Base-by-base conservation (phyloP, 2,888 invertebrate genomes). In the Eristalinus aeneus region DNA sequence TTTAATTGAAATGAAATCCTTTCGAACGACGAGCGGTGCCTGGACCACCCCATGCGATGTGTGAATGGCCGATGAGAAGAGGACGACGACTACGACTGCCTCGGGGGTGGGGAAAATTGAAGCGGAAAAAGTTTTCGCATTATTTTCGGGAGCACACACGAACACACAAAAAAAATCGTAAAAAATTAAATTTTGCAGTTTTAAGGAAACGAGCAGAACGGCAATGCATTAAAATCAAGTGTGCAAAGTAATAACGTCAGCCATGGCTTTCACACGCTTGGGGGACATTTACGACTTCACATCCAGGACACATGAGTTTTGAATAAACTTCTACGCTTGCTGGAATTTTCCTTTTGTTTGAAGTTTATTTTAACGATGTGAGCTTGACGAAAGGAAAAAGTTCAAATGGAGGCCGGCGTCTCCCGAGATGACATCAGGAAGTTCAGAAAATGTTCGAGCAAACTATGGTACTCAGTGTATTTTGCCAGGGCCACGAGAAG, bases 1-100 rank as follows among this genome's bases (percentile, higher is more conserved):
- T 63, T 80, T 80, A 80, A 80, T 80, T 80, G 79, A 80, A 80
- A 80, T 39, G 68, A 61, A 80, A 80, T 80, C 65, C 73, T 68
- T 79, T 65, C 16, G 46, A 72, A 60, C 27, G 27, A 27, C n/a
- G 39, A 39, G 12, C n/a, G 39, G n/a, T 16, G 39, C n/a, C 8
- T 16, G 16, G 16, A 46, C 27, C 27, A 8, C 16, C 16, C 16
- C 6, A 46, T 6, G 16, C 8, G 46, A 16, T 4, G 1, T 11
- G n/a, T 6, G 39, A 0, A n/a, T 4, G 39, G 1, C n/a, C 0
- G 39, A 4, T 11, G 39, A 16, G 32, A 32, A 6, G 32, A 6
- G 32, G 32, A 32, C 32, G 32, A 5, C 4, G 6, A 6, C 32
- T 8, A 4, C 34, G 34, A 10, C 6, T 34, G 34, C 34, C 34